A percentile compares a stretch with the other conserved stretches of the same genome.
Conservation (phyloP, 2,113 vertebrate species). For the Anhinga rufa region DNA sequence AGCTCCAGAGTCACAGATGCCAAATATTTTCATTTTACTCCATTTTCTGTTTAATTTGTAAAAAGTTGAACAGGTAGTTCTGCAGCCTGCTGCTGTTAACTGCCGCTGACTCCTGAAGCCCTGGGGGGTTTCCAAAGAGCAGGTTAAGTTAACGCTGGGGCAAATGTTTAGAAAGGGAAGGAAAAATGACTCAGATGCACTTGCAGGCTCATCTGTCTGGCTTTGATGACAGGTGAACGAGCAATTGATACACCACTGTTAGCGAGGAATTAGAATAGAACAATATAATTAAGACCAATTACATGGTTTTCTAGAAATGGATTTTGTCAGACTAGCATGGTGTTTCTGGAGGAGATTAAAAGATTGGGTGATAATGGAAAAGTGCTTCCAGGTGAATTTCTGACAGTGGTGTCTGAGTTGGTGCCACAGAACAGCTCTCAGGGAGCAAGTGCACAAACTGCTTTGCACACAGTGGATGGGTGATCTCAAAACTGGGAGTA, state of each 20-base stretch:
- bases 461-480: neutral
- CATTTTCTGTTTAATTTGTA: neutral
- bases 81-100: neutral
- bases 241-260: neutral
- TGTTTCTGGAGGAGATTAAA: neutral
- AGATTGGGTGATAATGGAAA: neutral
- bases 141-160: neutral
- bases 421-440: neutral
- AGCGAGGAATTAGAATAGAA: neutral
- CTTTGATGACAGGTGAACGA: neutral
- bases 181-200: neutral
- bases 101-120: neutral
- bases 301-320: neutral
- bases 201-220: neutral
- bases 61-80: neutral
- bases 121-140: neutral
- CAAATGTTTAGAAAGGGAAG: neutral
- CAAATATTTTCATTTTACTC: neutral
- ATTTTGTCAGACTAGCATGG: neutral
- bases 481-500: neutral
- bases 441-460: neutral
- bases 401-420: neutral
- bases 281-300: conserved; percentile 1
- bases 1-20: neutral
- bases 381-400: neutral